phyloP scores from a whole-genome alignment of 2,113 vertebrate species.

The Paralichthys olivaceus region DNA sequence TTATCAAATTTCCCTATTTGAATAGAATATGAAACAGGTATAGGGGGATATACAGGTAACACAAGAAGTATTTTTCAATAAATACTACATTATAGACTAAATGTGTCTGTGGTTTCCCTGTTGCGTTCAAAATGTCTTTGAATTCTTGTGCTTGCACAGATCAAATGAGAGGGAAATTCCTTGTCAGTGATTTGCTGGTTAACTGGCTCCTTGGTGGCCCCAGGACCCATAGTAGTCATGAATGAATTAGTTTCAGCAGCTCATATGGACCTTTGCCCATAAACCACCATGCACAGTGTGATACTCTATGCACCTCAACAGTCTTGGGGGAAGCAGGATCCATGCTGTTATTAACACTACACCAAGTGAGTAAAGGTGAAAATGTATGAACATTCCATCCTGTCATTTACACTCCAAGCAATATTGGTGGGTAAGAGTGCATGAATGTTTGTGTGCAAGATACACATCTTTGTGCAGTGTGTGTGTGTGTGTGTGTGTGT shows the following conservation, averaged over 20 bases:
- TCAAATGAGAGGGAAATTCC: too few relatives aligned
- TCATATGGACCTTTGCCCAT: too few relatives aligned
- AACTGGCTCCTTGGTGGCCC: too few relatives aligned
- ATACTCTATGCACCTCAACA: not conserved
- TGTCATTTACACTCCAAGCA: constrained; percentile 15
- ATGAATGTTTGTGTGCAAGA: constrained; percentile 9
- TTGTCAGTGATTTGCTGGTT: too few relatives aligned
- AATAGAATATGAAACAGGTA: too few relatives aligned
- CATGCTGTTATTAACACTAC: not conserved
- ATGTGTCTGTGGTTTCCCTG: not conserved
- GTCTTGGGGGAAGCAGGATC: constrained; percentile 1
- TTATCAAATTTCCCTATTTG: too few relatives aligned
- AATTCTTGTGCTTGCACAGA: not conserved
- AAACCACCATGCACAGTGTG: not conserved
- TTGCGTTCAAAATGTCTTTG: not conserved
- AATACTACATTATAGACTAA: not conserved
- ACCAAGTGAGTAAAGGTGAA: constrained; percentile 14
- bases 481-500: constrained; percentile 1
- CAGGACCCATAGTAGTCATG: too few relatives aligned
- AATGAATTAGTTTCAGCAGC: too few relatives aligned
- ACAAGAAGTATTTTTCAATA: not conserved
- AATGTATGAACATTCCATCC: constrained; percentile 9
- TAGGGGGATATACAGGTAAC: not conserved
- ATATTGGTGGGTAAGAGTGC: not conserved
- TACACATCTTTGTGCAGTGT: not conserved